A percentile compares a stretch with the other conserved stretches of the same genome.
Evolutionary conservation across 2,888 invertebrate species (phyloP).

Genomic region (Phrixothrix hirtus): DNA sequence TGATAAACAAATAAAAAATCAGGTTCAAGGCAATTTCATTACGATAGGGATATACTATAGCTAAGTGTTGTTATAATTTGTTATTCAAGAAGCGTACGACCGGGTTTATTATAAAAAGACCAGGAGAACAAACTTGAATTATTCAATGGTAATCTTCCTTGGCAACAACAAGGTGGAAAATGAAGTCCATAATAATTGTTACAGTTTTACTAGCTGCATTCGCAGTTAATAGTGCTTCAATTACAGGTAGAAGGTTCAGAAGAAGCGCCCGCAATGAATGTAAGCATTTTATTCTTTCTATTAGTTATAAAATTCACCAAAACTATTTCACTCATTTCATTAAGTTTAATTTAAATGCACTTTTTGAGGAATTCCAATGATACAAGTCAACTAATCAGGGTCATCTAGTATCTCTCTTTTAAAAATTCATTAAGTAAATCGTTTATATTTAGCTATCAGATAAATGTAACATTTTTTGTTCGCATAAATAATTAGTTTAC

Average conservation of each 20-base stretch:
- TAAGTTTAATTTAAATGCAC: no score
- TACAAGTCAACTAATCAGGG: no score
- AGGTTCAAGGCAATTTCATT: slow-evolving; percentile 6
- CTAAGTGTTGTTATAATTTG: slow-evolving; percentile 13
- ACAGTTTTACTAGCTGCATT: slow-evolving; percentile 12
- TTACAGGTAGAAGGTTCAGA: slow-evolving; percentile 10
- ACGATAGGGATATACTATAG: slow-evolving; percentile 3
- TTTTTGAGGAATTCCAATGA: no score
- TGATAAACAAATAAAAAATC: slow-evolving; percentile 8
- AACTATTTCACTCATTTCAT: no score
- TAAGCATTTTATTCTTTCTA: slow-evolving; percentile 50
- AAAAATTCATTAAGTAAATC: no score
- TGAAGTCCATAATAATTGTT: slow-evolving; percentile 8
- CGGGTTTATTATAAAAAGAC: slow-evolving; percentile 13
- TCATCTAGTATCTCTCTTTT: no score
- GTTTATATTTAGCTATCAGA: no score
- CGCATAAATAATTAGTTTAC: no score
- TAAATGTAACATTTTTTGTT: no score
- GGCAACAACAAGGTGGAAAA: background rate
- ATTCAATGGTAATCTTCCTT: slow-evolving; percentile 11
- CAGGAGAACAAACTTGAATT: slow-evolving; percentile 2
- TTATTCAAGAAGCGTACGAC: slow-evolving; percentile 11
- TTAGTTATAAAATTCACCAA: background rate
- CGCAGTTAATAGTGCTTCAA: slow-evolving; percentile 16
- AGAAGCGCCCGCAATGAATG: slow-evolving; percentile 34